Evolutionary conservation across 1,140 invertebrate genomes (phyloP), one percentile per base, ranked within the genome.

Genomic region (Calephelis virginiensis): DNA sequence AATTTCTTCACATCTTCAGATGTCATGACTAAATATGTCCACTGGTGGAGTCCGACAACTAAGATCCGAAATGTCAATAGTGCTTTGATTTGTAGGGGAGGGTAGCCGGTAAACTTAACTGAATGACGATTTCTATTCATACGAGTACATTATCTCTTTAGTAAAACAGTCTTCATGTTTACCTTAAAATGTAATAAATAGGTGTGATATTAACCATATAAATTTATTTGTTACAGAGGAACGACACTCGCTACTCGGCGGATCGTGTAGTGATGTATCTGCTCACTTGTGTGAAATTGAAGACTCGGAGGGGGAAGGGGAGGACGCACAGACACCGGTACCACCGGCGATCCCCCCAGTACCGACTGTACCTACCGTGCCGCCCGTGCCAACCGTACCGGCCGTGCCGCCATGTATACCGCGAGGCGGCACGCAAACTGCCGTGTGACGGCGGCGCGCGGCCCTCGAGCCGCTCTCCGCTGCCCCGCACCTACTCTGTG

Each of bases 261-360:
- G 93, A 53, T 95, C 94, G 6, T 95, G 95, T 81, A 97, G 96
- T 89, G 96, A 97, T 86, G 92, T 97, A 62, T 97, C 97, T 17
- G 94, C 96, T 28, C 95, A 96, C 90, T 92, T 98, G 43, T 98
- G 97, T 92, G 97, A 98, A 92, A 97, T 98, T 80, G 97, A 98
- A 90, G 97, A 98, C 90, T 96, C 95, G n/a, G 96, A 97, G 82
- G 94, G 93, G 77, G 95, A 96, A 81, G 70, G 74, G 64, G 61
- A 17, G 48, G 70, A 67, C 14, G 38, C 38, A 3, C 14, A 5
- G 28, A 37, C 50, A 14, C 17, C 17, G 10, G 50, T 56, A 0
- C 17, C 50, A 12, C 49, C 14, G 14, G 40, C 40, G 40, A 43
- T 53, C 14, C 49, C 49, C 6, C 49, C 49, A n/a, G 49, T 53